Percentiles rank a stretch among this genome's conserved stretches.
phyloP scores from a whole-genome alignment of 2,113 vertebrate species.

The Alosa alosa region DNA sequence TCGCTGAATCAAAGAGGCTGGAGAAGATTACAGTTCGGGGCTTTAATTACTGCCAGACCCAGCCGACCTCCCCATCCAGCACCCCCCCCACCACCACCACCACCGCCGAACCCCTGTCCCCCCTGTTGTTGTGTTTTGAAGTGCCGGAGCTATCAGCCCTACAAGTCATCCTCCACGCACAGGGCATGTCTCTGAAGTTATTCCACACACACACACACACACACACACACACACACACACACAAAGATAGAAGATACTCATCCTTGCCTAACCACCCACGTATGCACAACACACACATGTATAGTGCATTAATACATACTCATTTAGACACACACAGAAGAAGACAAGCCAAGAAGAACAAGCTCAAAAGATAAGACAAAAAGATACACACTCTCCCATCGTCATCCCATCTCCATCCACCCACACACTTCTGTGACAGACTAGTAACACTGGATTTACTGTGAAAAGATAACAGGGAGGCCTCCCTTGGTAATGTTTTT shows the following conservation, averaged over 20 bases:
- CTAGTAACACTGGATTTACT: slow-evolving; percentile 1
- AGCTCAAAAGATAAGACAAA: background rate
- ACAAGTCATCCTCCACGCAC: slow-evolving; percentile 28
- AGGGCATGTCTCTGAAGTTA: background rate
- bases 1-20: slow-evolving; percentile 66
- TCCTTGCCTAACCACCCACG: background rate
- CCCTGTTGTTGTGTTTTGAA: slow-evolving; percentile 33
- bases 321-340: background rate
- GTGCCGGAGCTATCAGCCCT: slow-evolving; percentile 29
- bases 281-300: background rate
- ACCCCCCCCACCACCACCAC: background rate
- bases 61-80: slow-evolving; percentile 27
- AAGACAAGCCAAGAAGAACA: background rate
- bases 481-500: background rate
- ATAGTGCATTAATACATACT: background rate
- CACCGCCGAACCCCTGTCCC: background rate
- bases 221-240: slow-evolving; percentile 3
- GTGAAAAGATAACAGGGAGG: background rate
- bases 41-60: slow-evolving; percentile 43
- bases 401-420: background rate
- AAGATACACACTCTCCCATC: background rate
- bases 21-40: slow-evolving; percentile 57
- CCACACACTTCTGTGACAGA: background rate
- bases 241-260: background rate
- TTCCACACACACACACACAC: background rate